Base-by-base conservation (phyloP, 2,888 invertebrate genomes). In the Diplazon laetatorius region DNA sequence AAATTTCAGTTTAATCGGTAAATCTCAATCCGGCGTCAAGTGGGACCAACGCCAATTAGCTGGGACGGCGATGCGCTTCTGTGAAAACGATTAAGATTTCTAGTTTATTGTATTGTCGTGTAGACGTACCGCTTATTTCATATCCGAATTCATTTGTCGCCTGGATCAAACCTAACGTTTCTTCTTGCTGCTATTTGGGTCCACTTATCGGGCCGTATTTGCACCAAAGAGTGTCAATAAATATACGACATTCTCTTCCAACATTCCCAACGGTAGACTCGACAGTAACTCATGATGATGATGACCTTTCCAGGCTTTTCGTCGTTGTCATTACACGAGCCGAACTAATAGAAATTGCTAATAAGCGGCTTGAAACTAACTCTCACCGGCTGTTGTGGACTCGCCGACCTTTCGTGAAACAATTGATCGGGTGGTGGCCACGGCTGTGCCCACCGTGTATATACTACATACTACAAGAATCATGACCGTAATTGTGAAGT, bases 351-450 rank as follows among this genome's bases (percentile, higher is more conserved):
- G 84, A 85, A 85, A 84, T 82, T 79, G 80, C 81, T 86, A 85
- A 86, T 86, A 82, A 83, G 42, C 37, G 52, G 72, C 48, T 48
- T 42, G 65, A 37, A 35, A 18, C 50, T 57, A 25, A 30, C 42
- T 72, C 44, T 70, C 63, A 25, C 44, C 62, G 52, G 22, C 18
- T 39, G 68, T 42, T 83, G n/a, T n/a, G 84, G 84, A 82, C 85
- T 84, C 81, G 84, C 82, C 84, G 87, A 88, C 87, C 88, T 87
- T 87, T 87, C 82, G 83, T 60, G 85, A 87, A 88, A 87, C 86
- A 85, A 87, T 87, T 85, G 88, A 87, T 86, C 84, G 84, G 78
- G 80, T 79, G 76, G 78, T 80, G 74, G 78, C 69, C 80, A 82
- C 50, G 63, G 48, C 50, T 25, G 39, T 20, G 18, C 70, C 12